Conservation (phyloP, 2,113 vertebrate genomes). For the Enhydra lutris region DNA sequence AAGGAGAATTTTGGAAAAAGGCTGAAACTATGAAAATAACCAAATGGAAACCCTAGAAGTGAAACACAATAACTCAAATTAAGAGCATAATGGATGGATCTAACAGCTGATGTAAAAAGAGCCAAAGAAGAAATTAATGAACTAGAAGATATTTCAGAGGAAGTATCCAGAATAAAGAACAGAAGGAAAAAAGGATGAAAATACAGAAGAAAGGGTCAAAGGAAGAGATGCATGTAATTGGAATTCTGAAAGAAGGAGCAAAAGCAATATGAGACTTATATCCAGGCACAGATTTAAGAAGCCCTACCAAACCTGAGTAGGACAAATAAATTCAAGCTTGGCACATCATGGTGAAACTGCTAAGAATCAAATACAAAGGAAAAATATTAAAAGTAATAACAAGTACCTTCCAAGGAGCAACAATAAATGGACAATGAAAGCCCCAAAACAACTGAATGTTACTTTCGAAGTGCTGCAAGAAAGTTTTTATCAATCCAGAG, state of each 20-base stretch:
- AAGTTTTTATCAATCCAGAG: not conserved
- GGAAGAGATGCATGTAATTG: not conserved
- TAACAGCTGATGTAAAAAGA: not conserved
- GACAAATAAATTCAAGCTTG: not conserved
- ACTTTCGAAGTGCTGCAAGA: not conserved
- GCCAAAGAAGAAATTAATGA: not conserved
- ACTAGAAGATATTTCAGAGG: not conserved
- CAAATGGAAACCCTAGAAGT: conserved; percentile 11
- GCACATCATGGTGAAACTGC: not conserved
- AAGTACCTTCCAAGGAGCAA: not conserved
- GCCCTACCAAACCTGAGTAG: not conserved
- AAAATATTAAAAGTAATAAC: not conserved
- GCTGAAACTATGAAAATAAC: conserved; percentile 3
- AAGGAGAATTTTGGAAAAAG: conserved; percentile 1
- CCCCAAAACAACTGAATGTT: not conserved
- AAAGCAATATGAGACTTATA: not conserved
- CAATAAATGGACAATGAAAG: not conserved
- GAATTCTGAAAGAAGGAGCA: not conserved
- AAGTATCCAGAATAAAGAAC: not conserved
- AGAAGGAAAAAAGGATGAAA: not conserved
- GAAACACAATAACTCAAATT: not conserved
- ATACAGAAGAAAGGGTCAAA: not conserved
- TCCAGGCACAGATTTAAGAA: not conserved
- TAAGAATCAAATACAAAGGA: not conserved
- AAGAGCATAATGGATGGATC: not conserved